Evolutionary conservation across 1,140 invertebrate genomes (phyloP), one percentile per base, ranked within the genome.

Genomic region (Sitophilus oryzae): DNA sequence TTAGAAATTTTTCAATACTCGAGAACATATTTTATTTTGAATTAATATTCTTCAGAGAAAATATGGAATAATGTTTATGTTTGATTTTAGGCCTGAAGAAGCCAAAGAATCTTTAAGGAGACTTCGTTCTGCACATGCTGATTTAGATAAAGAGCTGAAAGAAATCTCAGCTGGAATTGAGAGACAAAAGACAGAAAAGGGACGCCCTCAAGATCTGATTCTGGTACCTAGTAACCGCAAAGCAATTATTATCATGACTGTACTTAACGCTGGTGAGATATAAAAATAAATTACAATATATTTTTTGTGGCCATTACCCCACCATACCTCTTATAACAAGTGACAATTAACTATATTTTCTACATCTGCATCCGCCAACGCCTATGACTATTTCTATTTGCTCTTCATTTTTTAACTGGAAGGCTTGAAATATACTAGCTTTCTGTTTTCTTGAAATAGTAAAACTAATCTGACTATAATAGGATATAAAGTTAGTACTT

Each of bases 91-190:
- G 5, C 69, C 68, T 21, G 61, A 68, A 8, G 75, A 77, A 18
- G 82, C 81, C 0, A 59, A 73, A 2, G 56, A 71, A 10, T 65
- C 77, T 2, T 60, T 86, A 6, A 46, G 43, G 65, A 70, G 8
- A 75, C 36, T 63, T 4, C 43, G 52, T 46, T 14, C 49, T 10
- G 37, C 69, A 20, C 25, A 41, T 1, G 19, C 10, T 8, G 56
- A 73, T 61, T 60, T 85, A 0, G 68, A 80, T 18, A 73, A 76
- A 14, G 73, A 73, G 43, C 16, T 57, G 1, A 67, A 65, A n/a
- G 71, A 76, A 40, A 76, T 78, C 19, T 19, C 42, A 1, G 45
- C 11, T 2, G 60, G 54, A 1, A 58, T 68, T 15, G 56, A 61
- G 36, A 40, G 59, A 49, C 66, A 67, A 45, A 59, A 63, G 45